A percentile compares a stretch with the other conserved stretches of the same genome.
These are phyloP conservation scores for Mobula hypostoma DNA, from an alignment of 2,113 vertebrate genomes.

Conservation along the genomic window DNA sequence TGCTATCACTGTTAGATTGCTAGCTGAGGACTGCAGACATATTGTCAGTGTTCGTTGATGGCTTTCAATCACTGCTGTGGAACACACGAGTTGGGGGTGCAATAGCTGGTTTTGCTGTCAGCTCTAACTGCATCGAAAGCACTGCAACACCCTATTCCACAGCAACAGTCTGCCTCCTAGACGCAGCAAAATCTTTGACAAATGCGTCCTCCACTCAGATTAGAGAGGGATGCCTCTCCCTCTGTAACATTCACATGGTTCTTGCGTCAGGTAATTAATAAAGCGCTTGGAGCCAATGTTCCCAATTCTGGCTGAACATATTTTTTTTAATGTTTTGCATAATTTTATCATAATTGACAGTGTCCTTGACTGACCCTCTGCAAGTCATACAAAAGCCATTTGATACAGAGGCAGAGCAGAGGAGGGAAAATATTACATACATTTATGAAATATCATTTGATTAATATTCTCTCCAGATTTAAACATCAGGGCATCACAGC, in stretches of 20 bases:
- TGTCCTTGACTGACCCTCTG: background rate
- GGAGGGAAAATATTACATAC: background rate
- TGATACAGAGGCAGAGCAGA: background rate
- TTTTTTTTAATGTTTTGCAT: conserved; percentile 19
- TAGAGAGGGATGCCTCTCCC: background rate
- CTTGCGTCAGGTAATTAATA: background rate
- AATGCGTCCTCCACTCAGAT: background rate
- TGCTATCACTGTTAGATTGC: too few relatives aligned
- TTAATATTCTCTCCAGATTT: background rate
- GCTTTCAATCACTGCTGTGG: too few relatives aligned
- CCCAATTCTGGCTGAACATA: background rate
- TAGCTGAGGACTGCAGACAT: too few relatives aligned
- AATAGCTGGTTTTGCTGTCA: background rate
- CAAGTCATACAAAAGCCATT: background rate
- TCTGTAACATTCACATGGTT: background rate
- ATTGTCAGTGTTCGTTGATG: too few relatives aligned
- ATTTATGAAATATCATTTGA: background rate
- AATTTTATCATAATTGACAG: conserved; percentile 10
- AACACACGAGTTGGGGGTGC: too few relatives aligned
- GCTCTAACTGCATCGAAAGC: background rate
- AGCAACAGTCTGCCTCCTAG: background rate
- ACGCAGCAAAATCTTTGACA: background rate
- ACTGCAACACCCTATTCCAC: background rate
- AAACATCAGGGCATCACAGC: background rate
- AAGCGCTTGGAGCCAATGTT: background rate